Evolutionary conservation across 2,797 vertebrate species (phyloP).

Genomic region (Astyanax mexicanus): DNA sequence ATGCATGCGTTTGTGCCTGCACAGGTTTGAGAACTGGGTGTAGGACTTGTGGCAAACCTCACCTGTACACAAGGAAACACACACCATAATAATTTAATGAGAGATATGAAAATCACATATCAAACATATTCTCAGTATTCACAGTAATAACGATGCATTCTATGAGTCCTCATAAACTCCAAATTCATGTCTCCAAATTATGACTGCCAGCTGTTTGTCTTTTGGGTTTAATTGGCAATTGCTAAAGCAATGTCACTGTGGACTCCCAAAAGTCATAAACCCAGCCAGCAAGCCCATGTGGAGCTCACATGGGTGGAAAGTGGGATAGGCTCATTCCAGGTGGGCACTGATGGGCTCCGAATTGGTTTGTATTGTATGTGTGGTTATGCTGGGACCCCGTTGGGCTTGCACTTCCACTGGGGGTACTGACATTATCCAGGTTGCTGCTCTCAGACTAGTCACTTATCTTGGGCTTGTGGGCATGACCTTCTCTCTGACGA

Average conservation of each 20-base stretch:
- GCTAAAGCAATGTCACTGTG: too few species aligned
- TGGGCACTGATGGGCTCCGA: too few species aligned
- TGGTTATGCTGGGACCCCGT: too few species aligned
- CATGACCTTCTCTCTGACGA: too few species aligned
- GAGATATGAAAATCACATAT: slow-evolving; percentile 63
- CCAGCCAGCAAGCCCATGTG: too few species aligned
- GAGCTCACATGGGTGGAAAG: too few species aligned
- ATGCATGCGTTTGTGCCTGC: slow-evolving; percentile 99
- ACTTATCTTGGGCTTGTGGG: too few species aligned
- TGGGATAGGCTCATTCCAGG: too few species aligned
- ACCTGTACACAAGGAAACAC: slow-evolving; percentile 81
- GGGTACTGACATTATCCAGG: too few species aligned
- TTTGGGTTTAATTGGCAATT: background rate
- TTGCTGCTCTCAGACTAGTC: too few species aligned
- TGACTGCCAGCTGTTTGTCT: background rate
- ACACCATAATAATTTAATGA: slow-evolving; percentile 27
- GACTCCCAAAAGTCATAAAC: background rate
- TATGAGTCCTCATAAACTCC: background rate
- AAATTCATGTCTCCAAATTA: background rate
- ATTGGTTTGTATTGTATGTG: too few species aligned
- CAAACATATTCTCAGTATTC: slow-evolving; percentile 10
- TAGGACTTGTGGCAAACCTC: slow-evolving; percentile 99
- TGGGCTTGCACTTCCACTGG: too few species aligned
- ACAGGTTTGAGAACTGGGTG: slow-evolving; percentile 99
- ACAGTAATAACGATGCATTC: background rate